These are phyloP conservation scores for Labroides dimidiatus DNA, from an alignment of 2,797 vertebrate species.

Conservation along the genomic window DNA sequence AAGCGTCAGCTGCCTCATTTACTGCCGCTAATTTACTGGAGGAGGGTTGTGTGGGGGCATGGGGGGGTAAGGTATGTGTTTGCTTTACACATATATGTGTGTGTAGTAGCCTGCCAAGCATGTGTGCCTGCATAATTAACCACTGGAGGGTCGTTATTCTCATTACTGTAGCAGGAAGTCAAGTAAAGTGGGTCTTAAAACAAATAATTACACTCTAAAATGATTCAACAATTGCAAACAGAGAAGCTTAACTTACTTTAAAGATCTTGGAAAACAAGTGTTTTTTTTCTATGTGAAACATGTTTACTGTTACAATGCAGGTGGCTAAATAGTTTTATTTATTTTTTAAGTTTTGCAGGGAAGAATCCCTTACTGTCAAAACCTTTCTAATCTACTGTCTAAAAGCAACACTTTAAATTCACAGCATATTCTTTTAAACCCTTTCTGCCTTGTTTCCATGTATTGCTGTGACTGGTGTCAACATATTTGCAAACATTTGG, in stretches of 20 bases:
- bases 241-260: neutral
- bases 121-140: conserved; percentile 43
- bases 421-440: no score
- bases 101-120: conserved; percentile 20
- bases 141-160: conserved; percentile 38
- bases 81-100: conserved; percentile 54
- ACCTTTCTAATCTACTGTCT: no score
- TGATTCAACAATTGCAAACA: neutral
- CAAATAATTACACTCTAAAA: conserved; percentile 9
- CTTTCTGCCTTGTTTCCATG: no score
- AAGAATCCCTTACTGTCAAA: no score
- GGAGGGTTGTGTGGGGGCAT: conserved; percentile 55
- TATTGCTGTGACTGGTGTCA: no score
- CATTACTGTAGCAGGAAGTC: conserved; percentile 30
- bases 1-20: conserved; percentile 77
- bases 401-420: no score
- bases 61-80: conserved; percentile 67
- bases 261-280: neutral
- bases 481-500: no score
- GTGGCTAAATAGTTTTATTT: neutral
- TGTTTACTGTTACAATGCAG: neutral
- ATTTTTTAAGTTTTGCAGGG: no score
- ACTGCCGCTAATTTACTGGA: conserved; percentile 76
- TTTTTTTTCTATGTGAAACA: neutral
- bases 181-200: conserved; percentile 19